phyloP scores from a whole-genome alignment of 2,888 invertebrate species.

The Timandra comae region DNA sequence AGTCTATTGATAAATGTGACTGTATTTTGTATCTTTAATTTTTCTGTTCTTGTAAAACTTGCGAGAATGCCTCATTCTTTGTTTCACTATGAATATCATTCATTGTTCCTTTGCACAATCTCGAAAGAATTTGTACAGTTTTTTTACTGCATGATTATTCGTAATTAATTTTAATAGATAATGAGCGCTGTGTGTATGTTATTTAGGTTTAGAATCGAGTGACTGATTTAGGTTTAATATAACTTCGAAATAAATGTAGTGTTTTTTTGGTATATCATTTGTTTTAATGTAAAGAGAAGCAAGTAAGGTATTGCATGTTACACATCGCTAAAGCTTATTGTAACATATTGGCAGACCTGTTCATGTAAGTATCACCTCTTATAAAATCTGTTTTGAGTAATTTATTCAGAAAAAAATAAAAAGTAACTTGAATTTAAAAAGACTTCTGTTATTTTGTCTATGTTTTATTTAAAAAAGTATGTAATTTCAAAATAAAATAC shows the following conservation, averaged over 20 bases:
- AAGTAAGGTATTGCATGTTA: conserved; percentile 58
- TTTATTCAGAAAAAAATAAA: too few species aligned
- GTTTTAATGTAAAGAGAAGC: conserved; percentile 26
- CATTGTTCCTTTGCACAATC: conserved; percentile 18
- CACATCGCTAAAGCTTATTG: conserved; percentile 45
- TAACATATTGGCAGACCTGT: conserved; percentile 6
- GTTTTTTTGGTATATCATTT: conserved; percentile 27
- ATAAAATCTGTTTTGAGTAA: too few species aligned
- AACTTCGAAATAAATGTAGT: conserved; percentile 44
- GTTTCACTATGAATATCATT: conserved; percentile 4
- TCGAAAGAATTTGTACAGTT: conserved; percentile 9
- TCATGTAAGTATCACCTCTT: conserved; percentile 18
- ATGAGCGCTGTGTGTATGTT: conserved; percentile 31
- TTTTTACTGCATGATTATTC: conserved; percentile 17
- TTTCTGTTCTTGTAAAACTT: too few species aligned
- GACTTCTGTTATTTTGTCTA: too few species aligned
- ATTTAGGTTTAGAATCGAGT: conserved; percentile 48
- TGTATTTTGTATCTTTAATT: too few species aligned
- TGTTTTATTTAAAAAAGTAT: too few species aligned
- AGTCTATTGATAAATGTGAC: too few species aligned
- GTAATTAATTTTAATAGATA: conserved; percentile 12
- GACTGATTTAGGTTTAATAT: conserved; percentile 64
- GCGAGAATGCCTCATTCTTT: conserved; percentile 1
- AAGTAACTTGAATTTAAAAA: too few species aligned
- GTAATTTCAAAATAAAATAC: too few species aligned